These are phyloP conservation scores for Mellilla xanthometata DNA, from an alignment of 2,888 invertebrate species.

Conservation along the genomic window DNA sequence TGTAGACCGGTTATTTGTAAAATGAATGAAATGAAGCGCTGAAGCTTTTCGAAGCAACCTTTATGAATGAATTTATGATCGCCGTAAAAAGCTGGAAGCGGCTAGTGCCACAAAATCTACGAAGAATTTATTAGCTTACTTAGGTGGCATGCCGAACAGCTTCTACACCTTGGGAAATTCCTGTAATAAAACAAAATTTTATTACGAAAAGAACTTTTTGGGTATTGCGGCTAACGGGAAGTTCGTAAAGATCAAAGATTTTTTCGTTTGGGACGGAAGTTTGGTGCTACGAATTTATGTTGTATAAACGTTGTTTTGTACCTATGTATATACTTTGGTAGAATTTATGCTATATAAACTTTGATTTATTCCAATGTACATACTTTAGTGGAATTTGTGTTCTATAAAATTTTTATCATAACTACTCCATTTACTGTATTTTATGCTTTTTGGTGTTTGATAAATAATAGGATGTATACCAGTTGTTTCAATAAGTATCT, in stretches of 20 bases:
- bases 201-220: constrained; percentile 20
- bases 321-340: no score
- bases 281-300: constrained; percentile 1
- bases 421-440: no score
- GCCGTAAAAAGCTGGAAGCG: constrained; percentile 15
- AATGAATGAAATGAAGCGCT: constrained; percentile 1
- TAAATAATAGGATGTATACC: no score
- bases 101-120: constrained; percentile 15
- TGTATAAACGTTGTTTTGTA: not conserved
- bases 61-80: constrained; percentile 16
- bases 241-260: constrained; percentile 18
- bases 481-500: no score
- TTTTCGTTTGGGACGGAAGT: constrained; percentile 7
- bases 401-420: no score
- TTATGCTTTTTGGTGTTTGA: no score
- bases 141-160: constrained; percentile 75
- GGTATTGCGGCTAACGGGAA: constrained; percentile 7
- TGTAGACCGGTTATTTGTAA: no score
- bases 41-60: constrained; percentile 17
- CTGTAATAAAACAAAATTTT: constrained; percentile 71
- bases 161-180: constrained; percentile 69
- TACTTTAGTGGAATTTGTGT: no score
- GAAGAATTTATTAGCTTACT: constrained; percentile 57
- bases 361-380: no score
- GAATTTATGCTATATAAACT: no score